Base-by-base conservation (phyloP, 2,113 vertebrate species). In the Leptobrachium leishanense region DNA sequence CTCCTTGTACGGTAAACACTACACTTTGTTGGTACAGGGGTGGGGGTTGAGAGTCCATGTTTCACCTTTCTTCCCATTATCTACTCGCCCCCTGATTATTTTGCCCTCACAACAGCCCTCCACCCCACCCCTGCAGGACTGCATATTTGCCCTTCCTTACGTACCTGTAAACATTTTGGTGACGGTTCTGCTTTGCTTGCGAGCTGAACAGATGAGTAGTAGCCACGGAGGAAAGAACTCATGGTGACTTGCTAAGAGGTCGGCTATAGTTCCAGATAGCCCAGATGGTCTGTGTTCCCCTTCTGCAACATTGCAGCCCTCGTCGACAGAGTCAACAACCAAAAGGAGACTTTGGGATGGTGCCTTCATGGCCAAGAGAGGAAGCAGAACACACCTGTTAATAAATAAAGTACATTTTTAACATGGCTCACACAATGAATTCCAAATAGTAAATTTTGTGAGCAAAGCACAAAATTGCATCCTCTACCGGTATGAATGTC, bases 211-310 rank as follows among this genome's bases (percentile, higher is more conserved):
- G 84, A 99, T 88, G 20, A 99, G 96, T 9, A 99, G 90, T 41
- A 99, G 90, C 98, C 98, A 99, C 0, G 98, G 95, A 11, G 98
- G 98, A 75, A 99, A 95, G 88, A 97, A 96, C 83, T 99, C 95
- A 0, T 97, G 97, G 83, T 98, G 97, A 72, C 90, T 90, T 80
- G 97, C 97, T 83, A 99, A 87, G 76, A 99, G 95, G 84, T 98
- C 98, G 0, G 96, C 96, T 77, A 99, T 96, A 2, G 94, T 98
- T 82, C 95, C 93, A 12, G 96, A 92, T 1, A 95, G 87, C 68
- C 91, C 90, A 0, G 89, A 85, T 2, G 94, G 91, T 0, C 93
- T 88, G 79, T 95, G 93, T 74, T 97, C 96, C 0, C 92, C 93
- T 84, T 96, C 97, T 0, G 88, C 82, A 59, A 92, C 68, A 1